Base-by-base conservation (phyloP, 2,797 vertebrate species). In the Diplodus puntazzo region DNA sequence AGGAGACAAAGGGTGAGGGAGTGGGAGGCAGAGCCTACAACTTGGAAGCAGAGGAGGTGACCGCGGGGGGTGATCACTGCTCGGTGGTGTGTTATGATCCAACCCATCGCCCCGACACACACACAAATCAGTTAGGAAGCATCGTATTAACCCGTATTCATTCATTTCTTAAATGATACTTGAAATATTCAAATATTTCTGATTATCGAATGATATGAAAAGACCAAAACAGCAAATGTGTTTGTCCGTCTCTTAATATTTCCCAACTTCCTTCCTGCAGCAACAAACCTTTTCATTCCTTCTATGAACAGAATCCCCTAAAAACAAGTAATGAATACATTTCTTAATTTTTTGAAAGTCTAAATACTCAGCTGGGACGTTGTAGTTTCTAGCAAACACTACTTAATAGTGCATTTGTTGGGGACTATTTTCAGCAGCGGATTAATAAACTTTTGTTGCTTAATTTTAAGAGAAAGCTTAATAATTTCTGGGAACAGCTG, bases 81-180 rank as follows among this genome's bases (percentile, higher is more conserved):
- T 87, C 83, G 85, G 75, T 76, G 79, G 89, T 90, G 88, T 88
- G 89, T 90, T 92, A 84, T 89, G 86, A 90, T 83, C 87, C 75
- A 69, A 23, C 57, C 69, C 50, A 27, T 16, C 21, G 14, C 34
- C 25, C 27, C 30, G 21, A 42, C 14, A 16, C 64, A 76, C 62
- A 75, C 57, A 46, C 53, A 64, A 46, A 69, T 73, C 82, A 77
- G 55, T 69, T 49, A 34, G 14, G 11, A 70, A 60, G 43, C 52
- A 53, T 43, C 23, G 9, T 21, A 62, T 25, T 73, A 30, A 12
- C 1, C 14, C 10, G 10, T 39, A 45, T 55, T 64, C 53, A 50
- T 74, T 72, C 11, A 12, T 59, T 17, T 17, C 34, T 30, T 23
- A 42, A 63, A 59, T 18, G 5, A 58, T 66, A 18, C 8, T 49